Evolutionary conservation across 2,797 vertebrate species (phyloP), one percentile per base, ranked within the genome.

Genomic region (Enteromius trimaculatus): DNA sequence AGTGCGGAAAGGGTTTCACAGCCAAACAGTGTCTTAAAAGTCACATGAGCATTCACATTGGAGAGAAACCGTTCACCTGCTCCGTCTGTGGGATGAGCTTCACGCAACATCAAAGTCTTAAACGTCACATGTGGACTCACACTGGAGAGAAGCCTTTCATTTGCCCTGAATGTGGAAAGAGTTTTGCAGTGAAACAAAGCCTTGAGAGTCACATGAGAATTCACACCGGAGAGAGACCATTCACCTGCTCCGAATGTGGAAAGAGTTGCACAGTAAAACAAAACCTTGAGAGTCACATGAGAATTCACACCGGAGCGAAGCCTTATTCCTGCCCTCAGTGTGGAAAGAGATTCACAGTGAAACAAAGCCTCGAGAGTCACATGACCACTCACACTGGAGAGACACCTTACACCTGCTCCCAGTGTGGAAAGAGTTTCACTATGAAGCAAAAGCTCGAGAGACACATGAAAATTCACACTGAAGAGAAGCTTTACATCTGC

Each of bases 381-480:
- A 17, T 72, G 13, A 49, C 2, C 16, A 29, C 2, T 72, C 70
- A 72, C 3, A 29, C 42, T 4, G 23, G 70, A 29, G 70, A 31
- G 23, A 44, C 14, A 0, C 42, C 42, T 1, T 72, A 19, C 14
- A 31, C 70, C 14, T 72, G 70, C 23, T 51, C 42, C 1, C 0
- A 16, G 42, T 72, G 70, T 31, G 70, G 42, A 17, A 72, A 26
- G 70, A 51, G n/a, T 10, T 72, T 72, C 70, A 51, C 70, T 14
- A 29, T 47, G 42, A 62, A 64, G 19, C 10, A 21, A 29, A 78
- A 44, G 5, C 79, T 81, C 9, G 79, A 70, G 7, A n/a, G 26
- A 8, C 79, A 81, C 68, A 81, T 81, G 79, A 71, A 17, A 14
- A 81, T 51, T 34, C 79, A 81, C 79, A 81, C 53, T 1, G 79